phyloP scores from a whole-genome alignment of 2,113 vertebrate species.

The Oreochromis spilurus region DNA sequence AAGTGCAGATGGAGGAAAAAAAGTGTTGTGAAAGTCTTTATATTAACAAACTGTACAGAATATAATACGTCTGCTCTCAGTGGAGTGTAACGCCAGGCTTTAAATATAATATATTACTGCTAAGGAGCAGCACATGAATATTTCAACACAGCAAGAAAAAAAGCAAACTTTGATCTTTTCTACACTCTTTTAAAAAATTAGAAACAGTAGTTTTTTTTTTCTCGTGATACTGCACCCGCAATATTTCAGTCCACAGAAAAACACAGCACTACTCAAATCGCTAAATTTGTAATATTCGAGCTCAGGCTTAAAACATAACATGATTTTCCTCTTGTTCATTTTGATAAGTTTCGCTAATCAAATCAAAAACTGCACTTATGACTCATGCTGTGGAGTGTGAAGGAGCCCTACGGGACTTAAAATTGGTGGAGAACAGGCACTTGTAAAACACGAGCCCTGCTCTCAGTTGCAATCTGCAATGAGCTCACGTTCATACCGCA shows the following conservation, averaged over 20 bases:
- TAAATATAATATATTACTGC: not conserved
- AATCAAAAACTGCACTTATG: not conserved
- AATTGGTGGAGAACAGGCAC: not conserved
- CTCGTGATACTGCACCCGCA: not conserved
- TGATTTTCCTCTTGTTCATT: not conserved
- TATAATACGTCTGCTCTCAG: not conserved
- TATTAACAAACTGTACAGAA: not conserved
- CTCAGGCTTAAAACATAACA: not conserved
- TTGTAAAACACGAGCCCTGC: not conserved
- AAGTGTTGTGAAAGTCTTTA: not conserved
- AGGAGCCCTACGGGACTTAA: not conserved
- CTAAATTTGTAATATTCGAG: not conserved
- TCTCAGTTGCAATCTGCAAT: not conserved
- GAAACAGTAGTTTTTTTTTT: not conserved
- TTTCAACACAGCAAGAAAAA: not conserved
- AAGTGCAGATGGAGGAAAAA: not conserved
- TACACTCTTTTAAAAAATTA: not conserved
- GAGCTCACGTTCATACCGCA: not conserved
- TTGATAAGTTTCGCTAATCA: not conserved
- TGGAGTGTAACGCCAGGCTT: not conserved
- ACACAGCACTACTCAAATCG: not conserved
- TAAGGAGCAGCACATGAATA: not conserved
- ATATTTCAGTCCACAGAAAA: not conserved
- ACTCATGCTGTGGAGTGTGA: not conserved
- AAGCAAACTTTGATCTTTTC: not conserved